Base-by-base conservation (phyloP, 2,113 vertebrate genomes). In the Fulica atra region DNA sequence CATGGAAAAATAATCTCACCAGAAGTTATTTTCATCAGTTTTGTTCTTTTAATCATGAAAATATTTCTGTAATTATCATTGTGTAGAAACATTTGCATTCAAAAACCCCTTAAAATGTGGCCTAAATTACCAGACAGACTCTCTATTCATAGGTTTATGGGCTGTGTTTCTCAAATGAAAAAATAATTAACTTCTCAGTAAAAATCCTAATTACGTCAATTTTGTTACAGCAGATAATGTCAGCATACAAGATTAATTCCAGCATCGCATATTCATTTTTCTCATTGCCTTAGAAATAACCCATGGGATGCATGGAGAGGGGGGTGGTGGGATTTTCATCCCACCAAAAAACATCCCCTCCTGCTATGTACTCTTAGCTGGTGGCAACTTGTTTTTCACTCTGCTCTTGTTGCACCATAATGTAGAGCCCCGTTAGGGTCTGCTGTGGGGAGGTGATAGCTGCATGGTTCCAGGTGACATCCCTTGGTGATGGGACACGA, bases 151-250 rank as follows among this genome's bases (percentile, higher is more conserved):
- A 60, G 18, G 11, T 84, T 81, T 89, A 63, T 25, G 20, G n/a
- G 23, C 15, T 76, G 14, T 20, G 25, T 65, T 89, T n/a, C 42
- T 89, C 35, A 92, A 93, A 95, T 57, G n/a, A 90, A 86, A 87
- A 92, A 87, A 95, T 59, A 92, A 96, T 93, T 90, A 91, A 89
- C 59, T 77, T 77, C 59, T 88, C 36, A 46, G 25, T 29, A 89
- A 81, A 95, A 93, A 48, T 36, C 60, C 56, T 84, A 51, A 86
- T 31, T 10, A 16, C 83, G 57, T 51, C 71, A 76, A 72, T 92
- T 92, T 85, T 80, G 31, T 54, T 35, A 15, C 2, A 6, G 53
- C 33, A 76, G 51, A 78, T 79, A 86, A 71, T 12, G 44, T 78
- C 68, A 81, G 48, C 15, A 1, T 44, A 64, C 21, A 19, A 23